Conservation (phyloP, 2,113 vertebrate species). For the Equus quagga region DNA sequence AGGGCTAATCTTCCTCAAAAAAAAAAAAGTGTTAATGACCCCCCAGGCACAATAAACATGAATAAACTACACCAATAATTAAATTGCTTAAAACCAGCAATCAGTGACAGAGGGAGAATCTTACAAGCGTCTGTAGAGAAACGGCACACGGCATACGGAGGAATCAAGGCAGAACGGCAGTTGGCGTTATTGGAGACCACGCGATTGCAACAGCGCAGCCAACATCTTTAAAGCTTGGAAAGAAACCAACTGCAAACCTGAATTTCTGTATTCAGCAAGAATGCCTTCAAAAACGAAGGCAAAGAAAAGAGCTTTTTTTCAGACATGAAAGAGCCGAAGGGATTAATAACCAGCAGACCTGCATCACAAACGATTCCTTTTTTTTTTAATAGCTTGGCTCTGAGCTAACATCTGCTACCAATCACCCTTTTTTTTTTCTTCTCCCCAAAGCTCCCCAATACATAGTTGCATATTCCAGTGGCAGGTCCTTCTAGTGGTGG, state of each 20-base stretch:
- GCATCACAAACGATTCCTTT: background rate
- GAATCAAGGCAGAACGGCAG: background rate
- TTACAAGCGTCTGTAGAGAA: background rate
- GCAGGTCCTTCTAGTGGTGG: too few relatives aligned
- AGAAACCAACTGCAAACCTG: background rate
- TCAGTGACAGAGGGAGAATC: background rate
- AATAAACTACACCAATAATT: background rate
- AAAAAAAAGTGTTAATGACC: too few relatives aligned
- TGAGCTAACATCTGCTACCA: too few relatives aligned
- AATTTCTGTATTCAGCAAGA: background rate
- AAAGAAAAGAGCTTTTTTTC: background rate
- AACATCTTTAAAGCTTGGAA: background rate
- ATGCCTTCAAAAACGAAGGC: background rate
- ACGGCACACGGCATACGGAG: too few relatives aligned
- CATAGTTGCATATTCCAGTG: too few relatives aligned
- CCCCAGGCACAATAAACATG: background rate
- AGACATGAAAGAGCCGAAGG: background rate
- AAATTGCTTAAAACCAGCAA: background rate
- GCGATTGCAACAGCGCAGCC: background rate
- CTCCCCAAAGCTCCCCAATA: too few relatives aligned
- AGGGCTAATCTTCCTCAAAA: too few relatives aligned
- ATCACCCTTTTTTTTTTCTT: too few relatives aligned
- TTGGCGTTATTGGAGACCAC: background rate
- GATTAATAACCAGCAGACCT: background rate
- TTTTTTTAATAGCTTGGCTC: too few relatives aligned